Conservation (phyloP, 2,113 vertebrate species). For the Nannospalax galili region DNA sequence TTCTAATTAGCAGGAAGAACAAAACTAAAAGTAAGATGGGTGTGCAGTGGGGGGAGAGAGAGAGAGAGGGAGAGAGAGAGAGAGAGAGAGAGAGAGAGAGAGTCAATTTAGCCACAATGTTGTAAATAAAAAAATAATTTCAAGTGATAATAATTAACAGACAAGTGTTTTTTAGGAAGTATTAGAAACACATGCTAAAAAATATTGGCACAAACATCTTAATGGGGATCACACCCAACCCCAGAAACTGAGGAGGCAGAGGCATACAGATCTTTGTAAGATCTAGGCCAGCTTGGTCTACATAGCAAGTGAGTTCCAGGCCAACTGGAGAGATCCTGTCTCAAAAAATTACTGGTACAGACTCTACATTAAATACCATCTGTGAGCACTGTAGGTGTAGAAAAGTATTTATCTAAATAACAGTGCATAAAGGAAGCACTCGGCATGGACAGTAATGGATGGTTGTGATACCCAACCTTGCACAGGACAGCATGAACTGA, state of each 20-base stretch:
- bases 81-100: neutral
- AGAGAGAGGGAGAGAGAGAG: neutral
- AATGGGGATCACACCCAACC: too few species aligned
- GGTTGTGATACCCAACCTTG: neutral
- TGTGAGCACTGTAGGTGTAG: neutral
- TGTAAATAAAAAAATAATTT: neutral
- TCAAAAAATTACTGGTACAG: neutral
- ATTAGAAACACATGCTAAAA: neutral
- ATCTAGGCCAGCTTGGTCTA: too few species aligned
- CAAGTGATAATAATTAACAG: neutral
- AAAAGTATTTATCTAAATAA: neutral
- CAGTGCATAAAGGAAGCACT: neutral
- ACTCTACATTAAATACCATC: neutral
- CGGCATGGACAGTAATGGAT: neutral
- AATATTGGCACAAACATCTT: neutral
- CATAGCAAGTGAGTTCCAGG: too few species aligned
- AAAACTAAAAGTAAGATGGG: neutral
- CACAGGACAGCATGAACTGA: neutral
- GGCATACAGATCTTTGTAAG: too few species aligned
- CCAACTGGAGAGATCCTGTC: too few species aligned
- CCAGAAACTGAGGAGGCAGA: too few species aligned
- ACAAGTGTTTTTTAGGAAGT: neutral
- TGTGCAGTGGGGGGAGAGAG: neutral
- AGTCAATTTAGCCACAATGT: neutral
- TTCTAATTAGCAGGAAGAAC: neutral